Evolutionary conservation across 2,113 vertebrate species (phyloP).

Genomic region (Syngnathus floridae): DNA sequence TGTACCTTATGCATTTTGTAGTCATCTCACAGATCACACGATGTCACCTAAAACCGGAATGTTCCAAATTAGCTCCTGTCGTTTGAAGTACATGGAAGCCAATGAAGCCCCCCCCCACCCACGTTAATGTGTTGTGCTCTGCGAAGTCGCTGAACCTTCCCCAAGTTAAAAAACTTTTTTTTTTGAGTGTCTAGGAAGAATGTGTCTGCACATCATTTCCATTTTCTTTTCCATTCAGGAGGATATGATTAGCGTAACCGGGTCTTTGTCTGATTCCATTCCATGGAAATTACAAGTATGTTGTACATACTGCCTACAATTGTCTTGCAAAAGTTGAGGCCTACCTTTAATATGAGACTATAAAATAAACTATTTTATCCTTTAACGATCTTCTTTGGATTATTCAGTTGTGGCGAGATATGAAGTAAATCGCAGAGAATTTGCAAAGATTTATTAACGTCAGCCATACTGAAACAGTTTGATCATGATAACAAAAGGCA

Average conservation of each 20-base stretch:
- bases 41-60: conserved; percentile 61
- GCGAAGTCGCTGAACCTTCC: conserved; percentile 55
- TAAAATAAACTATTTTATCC: conserved; percentile 99
- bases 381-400: conserved; percentile 53
- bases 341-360: conserved; percentile 98
- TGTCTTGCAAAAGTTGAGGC: conserved; percentile 95
- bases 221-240: conserved; percentile 60
- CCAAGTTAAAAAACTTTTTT: conserved; percentile 36
- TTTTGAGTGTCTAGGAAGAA: conserved; percentile 62
- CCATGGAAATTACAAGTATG: conserved; percentile 93
- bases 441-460: conserved; percentile 43
- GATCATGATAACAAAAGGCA: conserved; percentile 21
- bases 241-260: conserved; percentile 74
- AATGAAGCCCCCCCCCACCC: conserved; percentile 37
- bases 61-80: conserved; percentile 55
- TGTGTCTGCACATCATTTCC: conserved; percentile 71
- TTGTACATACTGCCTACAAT: conserved; percentile 98
- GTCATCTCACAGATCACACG: conserved; percentile 57
- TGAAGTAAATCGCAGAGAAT: not conserved
- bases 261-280: conserved; percentile 82
- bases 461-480: conserved; percentile 36
- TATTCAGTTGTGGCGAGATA: not conserved
- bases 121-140: conserved; percentile 66
- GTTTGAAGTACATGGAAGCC: conserved; percentile 42
- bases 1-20: conserved; percentile 68